These are phyloP conservation scores for Synanthedon formicaeformis DNA, from an alignment of 2,888 invertebrate species.

Conservation along the genomic window DNA sequence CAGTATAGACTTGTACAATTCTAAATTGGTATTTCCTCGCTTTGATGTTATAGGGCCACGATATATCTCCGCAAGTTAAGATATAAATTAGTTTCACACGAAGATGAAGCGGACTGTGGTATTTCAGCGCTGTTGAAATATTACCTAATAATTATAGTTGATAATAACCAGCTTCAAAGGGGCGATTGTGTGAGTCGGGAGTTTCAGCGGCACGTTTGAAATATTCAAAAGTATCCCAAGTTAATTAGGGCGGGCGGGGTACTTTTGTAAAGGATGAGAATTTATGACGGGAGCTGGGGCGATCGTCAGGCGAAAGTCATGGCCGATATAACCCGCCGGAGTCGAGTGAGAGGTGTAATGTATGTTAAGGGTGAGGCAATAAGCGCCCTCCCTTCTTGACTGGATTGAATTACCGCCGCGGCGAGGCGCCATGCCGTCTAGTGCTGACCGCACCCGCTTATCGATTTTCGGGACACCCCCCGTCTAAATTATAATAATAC, in stretches of 20 bases:
- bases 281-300: slow-evolving; percentile 31
- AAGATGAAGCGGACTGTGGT: neutral
- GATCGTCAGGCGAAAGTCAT: slow-evolving; percentile 38
- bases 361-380: slow-evolving; percentile 38
- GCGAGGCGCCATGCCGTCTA: slow-evolving; percentile 43
- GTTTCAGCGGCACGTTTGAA: slow-evolving; percentile 26
- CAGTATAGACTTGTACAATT: neutral
- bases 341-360: slow-evolving; percentile 36
- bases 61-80: slow-evolving; percentile 3
- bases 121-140: slow-evolving; percentile 24
- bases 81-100: slow-evolving; percentile 3
- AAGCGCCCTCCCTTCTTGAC: slow-evolving; percentile 42
- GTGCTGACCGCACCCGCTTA: slow-evolving; percentile 33
- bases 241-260: slow-evolving; percentile 43
- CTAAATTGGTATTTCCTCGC: slow-evolving; percentile 4
- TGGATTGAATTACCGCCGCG: slow-evolving; percentile 37
- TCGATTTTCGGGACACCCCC: slow-evolving; percentile 29
- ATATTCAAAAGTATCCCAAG: slow-evolving; percentile 46
- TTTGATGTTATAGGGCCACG: slow-evolving; percentile 9
- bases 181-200: slow-evolving; percentile 18
- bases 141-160: slow-evolving; percentile 26
- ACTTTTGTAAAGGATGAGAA: slow-evolving; percentile 36
- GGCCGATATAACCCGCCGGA: slow-evolving; percentile 30
- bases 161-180: slow-evolving; percentile 25
- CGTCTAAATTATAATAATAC: slow-evolving; percentile 11